phyloP scores from a whole-genome alignment of 2,888 invertebrate species.

The Andrena bicolor region DNA sequence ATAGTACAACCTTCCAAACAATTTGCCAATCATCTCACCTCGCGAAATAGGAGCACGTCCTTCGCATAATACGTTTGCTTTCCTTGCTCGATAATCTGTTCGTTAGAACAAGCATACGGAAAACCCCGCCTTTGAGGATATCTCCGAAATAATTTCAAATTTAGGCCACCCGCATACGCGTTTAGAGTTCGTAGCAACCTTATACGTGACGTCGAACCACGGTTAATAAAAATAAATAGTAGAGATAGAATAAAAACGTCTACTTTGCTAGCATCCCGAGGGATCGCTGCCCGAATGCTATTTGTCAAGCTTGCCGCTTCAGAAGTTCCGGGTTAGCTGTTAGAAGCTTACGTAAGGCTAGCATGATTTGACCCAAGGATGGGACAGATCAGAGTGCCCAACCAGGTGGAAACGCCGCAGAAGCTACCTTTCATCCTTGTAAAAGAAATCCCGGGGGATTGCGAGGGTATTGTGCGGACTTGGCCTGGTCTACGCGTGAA shows the following conservation, averaged over 20 bases:
- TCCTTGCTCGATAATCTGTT: conserved; percentile 17
- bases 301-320: background rate
- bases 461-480: background rate
- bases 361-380: background rate
- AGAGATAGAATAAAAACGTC: background rate
- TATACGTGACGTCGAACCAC: conserved; percentile 6
- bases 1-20: background rate
- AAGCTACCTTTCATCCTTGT: background rate
- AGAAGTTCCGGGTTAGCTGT: background rate
- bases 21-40: conserved; percentile 4
- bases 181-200: conserved; percentile 6
- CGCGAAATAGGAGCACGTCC: conserved; percentile 27
- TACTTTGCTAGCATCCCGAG: background rate
- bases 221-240: conserved; percentile 14
- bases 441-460: background rate
- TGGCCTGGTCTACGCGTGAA: background rate
- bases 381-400: background rate
- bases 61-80: conserved; percentile 21
- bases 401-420: background rate
- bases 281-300: background rate
- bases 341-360: background rate
- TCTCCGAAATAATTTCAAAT: conserved; percentile 7
- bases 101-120: background rate
- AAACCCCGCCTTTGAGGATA: background rate
- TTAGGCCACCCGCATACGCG: conserved; percentile 25